phyloP scores from a whole-genome alignment of 2,797 vertebrate genomes.

The Pseudotriccus pelzelni region DNA sequence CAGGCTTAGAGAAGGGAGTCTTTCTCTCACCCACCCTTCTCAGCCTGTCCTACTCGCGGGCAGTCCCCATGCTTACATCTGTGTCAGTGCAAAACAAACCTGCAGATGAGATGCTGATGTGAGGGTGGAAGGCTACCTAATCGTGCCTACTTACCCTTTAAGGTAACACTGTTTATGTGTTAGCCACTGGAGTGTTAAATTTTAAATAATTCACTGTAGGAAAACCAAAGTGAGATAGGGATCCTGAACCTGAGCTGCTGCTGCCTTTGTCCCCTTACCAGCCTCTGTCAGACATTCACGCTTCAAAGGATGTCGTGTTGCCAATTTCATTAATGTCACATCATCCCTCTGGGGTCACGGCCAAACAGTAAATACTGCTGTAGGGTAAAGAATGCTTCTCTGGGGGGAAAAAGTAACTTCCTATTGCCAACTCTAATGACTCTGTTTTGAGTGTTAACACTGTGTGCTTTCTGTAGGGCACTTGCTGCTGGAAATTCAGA shows the following conservation, averaged over 20 bases:
- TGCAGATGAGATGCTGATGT: neutral
- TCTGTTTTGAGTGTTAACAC: neutral
- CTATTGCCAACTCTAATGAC: neutral
- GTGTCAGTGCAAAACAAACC: neutral
- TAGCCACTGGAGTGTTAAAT: neutral
- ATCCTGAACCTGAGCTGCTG: neutral
- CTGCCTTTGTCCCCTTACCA: neutral
- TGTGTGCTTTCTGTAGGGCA: neutral
- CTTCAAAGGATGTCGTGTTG: slow-evolving; percentile 7
- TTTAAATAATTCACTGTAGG: neutral
- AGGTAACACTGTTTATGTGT: neutral
- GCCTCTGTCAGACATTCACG: neutral
- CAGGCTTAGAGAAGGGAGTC: neutral
- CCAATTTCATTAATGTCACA: slow-evolving; percentile 28
- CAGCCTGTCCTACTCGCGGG: neutral
- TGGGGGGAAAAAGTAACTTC: neutral
- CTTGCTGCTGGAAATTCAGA: neutral
- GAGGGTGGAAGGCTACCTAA: neutral
- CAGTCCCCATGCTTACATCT: neutral
- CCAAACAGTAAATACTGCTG: slow-evolving; percentile 36
- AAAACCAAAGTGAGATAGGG: neutral
- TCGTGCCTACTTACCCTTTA: neutral
- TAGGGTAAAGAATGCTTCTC: neutral
- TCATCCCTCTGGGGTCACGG: neutral
- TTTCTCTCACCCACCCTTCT: neutral